Base-by-base conservation (phyloP, 2,888 invertebrate species). In the Melinaea marsaeus region DNA sequence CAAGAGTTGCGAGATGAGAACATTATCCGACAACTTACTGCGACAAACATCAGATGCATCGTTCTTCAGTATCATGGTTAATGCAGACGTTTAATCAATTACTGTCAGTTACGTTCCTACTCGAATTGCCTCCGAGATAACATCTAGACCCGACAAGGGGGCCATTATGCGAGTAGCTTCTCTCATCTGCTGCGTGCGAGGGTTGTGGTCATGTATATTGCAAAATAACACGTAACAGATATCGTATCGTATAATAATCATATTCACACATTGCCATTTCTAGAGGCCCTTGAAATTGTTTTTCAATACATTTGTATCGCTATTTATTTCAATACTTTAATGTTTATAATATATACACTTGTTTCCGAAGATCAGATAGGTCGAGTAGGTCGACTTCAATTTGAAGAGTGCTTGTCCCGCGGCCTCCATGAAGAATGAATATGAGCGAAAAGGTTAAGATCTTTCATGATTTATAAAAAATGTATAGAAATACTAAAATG, bases 131-230 rank as follows among this genome's bases (percentile, higher is more conserved):
- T 77, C 72, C 72, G 72, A 78, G 81, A 84, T 84, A 84, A 78
- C 79, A 81, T 84, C 81, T 82, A 79, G 77, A 75, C 68, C 75
- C 76, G 78, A 86, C 86, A 87, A 86, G 85, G 71, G 83, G 72
- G 76, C 80, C 78, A 81, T 85, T 84, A 85, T 82, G 76, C 77
- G 81, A 81, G 77, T 78, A 77, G 78, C 77, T 79, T 77, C 51
- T 51, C 51, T 51, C 81, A 77, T 82, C 79, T 80, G 73, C 73
- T 73, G 74, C 73, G 74, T 78, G 61, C 62, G 76, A 75, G 76
- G 71, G 74, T 76, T 60, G 61, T 56, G 60, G 63, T 62, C 42
- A 42, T 61, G 62, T 67, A 47, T 62, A 64, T 58, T 60, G 57
- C 56, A 7, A 57, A 64, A 66, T 65, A 60, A 68, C 62, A 60